Evolutionary conservation across 2,797 vertebrate genomes (phyloP), one percentile per base, ranked within the genome.

Genomic region (Gambusia yucatana): DNA sequence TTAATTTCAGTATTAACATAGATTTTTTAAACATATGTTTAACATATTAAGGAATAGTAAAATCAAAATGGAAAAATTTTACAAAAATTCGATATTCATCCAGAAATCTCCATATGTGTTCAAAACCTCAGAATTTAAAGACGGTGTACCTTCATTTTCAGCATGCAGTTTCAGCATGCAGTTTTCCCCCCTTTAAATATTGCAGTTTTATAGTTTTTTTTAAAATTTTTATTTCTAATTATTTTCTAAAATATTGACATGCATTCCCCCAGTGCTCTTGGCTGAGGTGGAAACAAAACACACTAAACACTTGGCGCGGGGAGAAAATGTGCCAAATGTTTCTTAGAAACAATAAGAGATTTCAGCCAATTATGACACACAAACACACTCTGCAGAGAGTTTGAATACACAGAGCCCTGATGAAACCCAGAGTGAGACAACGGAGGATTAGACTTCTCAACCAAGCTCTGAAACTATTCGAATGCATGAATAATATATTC

Each of bases 331-430:
- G 84, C 76, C 74, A 83, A 87, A 89, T 90, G 78, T 78, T 85
- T 87, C 77, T 72, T 47, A 75, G 77, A 82, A 79, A 76, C 83
- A 85, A 83, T 84, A 78, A 90, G 88, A 82, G 73, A 83, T 82
- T 59, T 76, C 81, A 86, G 82, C 82, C 88, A 88, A 77, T 79
- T 91, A 87, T 77, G 85, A 88, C 79, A 87, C 79, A 88, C 69
- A 84, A 75, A 85, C 81, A 76, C 73, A 81, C 59, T 76, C 85
- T 87, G 76, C 79, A 81, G 76, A 83, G 61, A 41, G 63, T 67
- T 13, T 67, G 73, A 81, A 84, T 47, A 71, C 82, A 77, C 85
- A 78, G 70, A 87, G 72, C 77, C 75, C 70, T 75, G 74, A 82
- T 83, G 55, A 82, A 80, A 71, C 63, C 81, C 79, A 84, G 10